phyloP scores from a whole-genome alignment of 2,888 invertebrate genomes.

The Sminthurinus aureus region DNA sequence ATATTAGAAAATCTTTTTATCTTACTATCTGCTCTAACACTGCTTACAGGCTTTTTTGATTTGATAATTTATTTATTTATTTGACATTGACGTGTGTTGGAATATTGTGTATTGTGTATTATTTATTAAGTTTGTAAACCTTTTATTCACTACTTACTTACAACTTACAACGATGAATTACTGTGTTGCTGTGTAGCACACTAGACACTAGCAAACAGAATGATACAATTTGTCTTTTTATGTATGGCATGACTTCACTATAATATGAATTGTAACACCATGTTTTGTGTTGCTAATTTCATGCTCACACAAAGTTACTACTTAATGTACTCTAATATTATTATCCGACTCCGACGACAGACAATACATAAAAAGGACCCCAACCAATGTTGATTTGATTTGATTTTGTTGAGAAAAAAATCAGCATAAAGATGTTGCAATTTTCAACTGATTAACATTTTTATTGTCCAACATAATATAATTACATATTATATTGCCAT shows the following conservation, averaged over 20 bases:
- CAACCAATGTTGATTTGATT: too few relatives aligned
- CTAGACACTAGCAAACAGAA: not conserved
- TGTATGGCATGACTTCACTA: not conserved
- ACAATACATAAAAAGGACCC: too few relatives aligned
- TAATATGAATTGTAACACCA: too few relatives aligned
- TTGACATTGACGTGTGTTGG: not conserved
- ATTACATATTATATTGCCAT: too few relatives aligned
- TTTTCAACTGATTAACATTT: too few relatives aligned
- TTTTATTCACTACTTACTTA: slow-evolving; percentile 2
- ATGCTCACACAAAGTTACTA: too few relatives aligned
- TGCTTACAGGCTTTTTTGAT: slow-evolving; percentile 1
- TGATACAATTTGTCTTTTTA: not conserved
- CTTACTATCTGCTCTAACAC: not conserved
- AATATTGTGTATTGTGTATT: not conserved
- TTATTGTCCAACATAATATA: too few relatives aligned
- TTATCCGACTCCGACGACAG: too few relatives aligned
- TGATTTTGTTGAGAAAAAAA: too few relatives aligned
- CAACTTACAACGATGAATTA: not conserved
- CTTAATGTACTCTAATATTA: too few relatives aligned
- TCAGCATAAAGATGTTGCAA: too few relatives aligned
- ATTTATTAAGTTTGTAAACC: not conserved
- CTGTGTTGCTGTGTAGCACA: not conserved
- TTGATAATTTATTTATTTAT: not conserved
- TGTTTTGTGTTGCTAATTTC: too few relatives aligned
- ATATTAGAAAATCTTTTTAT: slow-evolving; percentile 7